Evolutionary conservation across 2,797 vertebrate genomes (phyloP).

Genomic region (Chaenodraco wilsoni): DNA sequence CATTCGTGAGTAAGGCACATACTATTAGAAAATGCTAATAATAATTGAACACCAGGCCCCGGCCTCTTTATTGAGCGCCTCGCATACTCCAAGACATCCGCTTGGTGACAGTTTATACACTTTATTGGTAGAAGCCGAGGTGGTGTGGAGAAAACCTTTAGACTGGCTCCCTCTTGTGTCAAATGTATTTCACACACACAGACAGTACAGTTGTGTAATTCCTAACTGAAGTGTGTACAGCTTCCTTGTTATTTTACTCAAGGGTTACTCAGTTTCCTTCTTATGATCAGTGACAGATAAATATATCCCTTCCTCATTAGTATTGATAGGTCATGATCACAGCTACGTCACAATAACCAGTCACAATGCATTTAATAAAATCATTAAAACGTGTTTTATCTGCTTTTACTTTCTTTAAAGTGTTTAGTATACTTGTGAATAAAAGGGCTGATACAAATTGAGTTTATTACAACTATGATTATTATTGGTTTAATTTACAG

Average conservation of each 20-base stretch:
- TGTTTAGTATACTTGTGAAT: neutral
- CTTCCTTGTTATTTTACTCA: too few relatives aligned
- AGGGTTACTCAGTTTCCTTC: neutral
- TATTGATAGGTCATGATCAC: neutral
- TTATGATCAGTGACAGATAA: neutral
- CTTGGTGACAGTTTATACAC: too few relatives aligned
- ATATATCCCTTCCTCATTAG: neutral
- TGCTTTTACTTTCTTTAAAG: too few relatives aligned
- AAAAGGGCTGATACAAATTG: neutral
- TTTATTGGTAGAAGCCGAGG: neutral
- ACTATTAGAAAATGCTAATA: neutral
- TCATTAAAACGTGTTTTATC: too few relatives aligned
- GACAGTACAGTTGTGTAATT: neutral
- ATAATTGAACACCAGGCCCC: neutral
- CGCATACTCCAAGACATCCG: neutral
- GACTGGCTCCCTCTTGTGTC: constrained; percentile 67
- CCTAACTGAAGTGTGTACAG: neutral
- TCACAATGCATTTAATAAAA: neutral
- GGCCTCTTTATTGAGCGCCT: neutral
- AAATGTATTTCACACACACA: neutral
- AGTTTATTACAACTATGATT: too few relatives aligned
- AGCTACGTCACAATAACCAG: neutral
- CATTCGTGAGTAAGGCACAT: neutral
- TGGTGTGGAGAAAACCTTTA: constrained; percentile 14
- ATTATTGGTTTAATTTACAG: too few relatives aligned